Conservation (phyloP, 2,888 invertebrate genomes). For the Chaetogeoica ovagalla region DNA sequence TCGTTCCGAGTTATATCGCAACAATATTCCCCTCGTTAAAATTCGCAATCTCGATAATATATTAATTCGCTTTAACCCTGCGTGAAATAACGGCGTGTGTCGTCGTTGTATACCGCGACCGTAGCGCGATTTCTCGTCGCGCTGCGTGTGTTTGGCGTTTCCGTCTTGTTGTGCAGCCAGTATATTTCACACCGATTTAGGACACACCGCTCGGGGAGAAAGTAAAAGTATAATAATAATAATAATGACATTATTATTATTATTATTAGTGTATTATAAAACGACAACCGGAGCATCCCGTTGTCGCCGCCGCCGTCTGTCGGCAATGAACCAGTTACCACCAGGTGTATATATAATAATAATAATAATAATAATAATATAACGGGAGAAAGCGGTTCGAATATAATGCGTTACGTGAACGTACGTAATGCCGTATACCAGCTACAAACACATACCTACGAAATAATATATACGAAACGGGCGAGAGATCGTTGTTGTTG, state of each 20-base stretch:
- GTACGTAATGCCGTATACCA: conserved; percentile 31
- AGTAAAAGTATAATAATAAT: conserved; percentile 34
- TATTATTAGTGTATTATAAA: conserved; percentile 35
- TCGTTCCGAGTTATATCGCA: too few species aligned
- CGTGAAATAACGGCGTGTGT: background rate
- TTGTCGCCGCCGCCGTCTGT: conserved; percentile 33
- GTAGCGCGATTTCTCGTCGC: background rate
- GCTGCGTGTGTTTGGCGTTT: background rate
- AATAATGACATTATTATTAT: conserved; percentile 9
- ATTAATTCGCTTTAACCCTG: background rate
- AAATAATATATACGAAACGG: conserved; percentile 12
- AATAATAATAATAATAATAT: conserved; percentile 14
- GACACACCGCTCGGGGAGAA: conserved; percentile 34
- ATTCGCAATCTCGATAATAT: too few species aligned
- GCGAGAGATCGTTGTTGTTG: conserved; percentile 3
- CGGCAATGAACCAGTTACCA: conserved; percentile 52
- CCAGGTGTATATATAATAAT: conserved; percentile 1
- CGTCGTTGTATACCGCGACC: background rate
- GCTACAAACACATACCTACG: background rate
- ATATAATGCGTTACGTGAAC: conserved; percentile 52
- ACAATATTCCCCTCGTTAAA: background rate
- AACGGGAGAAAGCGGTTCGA: conserved; percentile 52
- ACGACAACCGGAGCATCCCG: conserved; percentile 52
- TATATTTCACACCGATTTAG: conserved; percentile 17
- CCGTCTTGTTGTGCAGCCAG: background rate